Percentiles rank a stretch among this genome's conserved stretches.
Evolutionary conservation across 2,797 vertebrate species (phyloP).

Genomic region (Channallabes apus): DNA sequence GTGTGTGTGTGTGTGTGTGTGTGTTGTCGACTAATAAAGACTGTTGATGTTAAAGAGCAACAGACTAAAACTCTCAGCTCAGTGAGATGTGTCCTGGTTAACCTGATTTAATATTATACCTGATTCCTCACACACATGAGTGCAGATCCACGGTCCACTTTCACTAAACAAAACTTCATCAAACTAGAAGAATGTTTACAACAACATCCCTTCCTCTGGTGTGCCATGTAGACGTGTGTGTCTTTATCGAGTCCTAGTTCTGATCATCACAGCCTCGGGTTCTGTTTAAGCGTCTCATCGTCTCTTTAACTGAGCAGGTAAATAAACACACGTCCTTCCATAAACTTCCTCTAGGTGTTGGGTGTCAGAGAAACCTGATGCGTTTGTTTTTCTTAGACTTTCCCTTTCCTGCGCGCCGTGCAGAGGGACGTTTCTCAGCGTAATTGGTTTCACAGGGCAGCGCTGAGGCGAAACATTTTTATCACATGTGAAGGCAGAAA

Average conservation of each 20-base stretch:
- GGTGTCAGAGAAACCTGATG: not conserved
- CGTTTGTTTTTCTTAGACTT: not conserved
- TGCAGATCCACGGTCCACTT: no score
- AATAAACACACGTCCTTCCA: not conserved
- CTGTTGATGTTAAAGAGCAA: not conserved
- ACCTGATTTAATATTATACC: no score
- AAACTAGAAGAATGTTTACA: not conserved
- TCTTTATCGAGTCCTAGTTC: not conserved
- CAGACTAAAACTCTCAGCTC: not conserved
- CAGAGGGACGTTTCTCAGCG: not conserved
- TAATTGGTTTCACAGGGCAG: not conserved
- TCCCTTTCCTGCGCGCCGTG: not conserved
- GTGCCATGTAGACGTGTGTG: not conserved
- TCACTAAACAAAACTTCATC: not conserved
- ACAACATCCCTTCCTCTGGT: no score
- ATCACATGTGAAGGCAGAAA: constrained; percentile 6
- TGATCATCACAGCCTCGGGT: not conserved
- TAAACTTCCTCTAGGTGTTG: not conserved
- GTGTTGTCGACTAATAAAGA: not conserved
- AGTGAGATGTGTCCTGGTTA: not conserved
- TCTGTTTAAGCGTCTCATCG: not conserved
- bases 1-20: not conserved
- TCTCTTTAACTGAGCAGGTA: constrained; percentile 2
- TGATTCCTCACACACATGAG: no score
- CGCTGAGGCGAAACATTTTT: not conserved